Conservation (phyloP, 2,797 vertebrate genomes). For the Arrhamphus sclerolepis region DNA sequence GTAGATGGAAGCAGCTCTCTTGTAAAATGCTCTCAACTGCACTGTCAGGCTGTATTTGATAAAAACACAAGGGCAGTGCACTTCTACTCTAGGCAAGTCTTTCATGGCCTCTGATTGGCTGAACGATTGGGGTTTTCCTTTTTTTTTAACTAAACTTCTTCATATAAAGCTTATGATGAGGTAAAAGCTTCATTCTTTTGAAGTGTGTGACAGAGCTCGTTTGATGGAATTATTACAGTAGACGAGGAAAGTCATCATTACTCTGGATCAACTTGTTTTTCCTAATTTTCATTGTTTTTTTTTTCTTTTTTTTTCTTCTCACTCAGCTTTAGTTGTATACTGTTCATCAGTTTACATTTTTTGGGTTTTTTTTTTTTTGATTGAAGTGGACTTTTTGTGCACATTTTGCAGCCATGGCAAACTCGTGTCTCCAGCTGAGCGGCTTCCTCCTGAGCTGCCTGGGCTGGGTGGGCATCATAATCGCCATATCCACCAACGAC, state of each 20-base stretch:
- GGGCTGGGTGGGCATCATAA: constrained; percentile 92
- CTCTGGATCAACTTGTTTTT: constrained; percentile 52
- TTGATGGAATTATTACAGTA: constrained; percentile 45
- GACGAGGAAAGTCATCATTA: constrained; percentile 4
- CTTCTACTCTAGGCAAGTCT: background rate
- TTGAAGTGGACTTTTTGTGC: constrained; percentile 21
- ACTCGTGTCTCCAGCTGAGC: constrained; percentile 88
- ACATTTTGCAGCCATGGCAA: constrained; percentile 82
- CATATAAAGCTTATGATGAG: constrained; percentile 66
- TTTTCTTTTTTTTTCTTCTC: background rate
- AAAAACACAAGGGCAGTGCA: constrained; percentile 23
- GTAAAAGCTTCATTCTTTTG: constrained; percentile 28
- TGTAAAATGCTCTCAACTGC: background rate
- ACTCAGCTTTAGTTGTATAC: background rate
- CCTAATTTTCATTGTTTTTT: background rate
- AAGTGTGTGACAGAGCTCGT: constrained; percentile 8
- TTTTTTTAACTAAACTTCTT: constrained; percentile 14
- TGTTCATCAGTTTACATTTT: constrained; percentile 10
- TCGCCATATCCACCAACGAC: constrained; percentile 93
- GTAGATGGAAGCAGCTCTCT: constrained; percentile 61
- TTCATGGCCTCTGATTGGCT: constrained; percentile 71
- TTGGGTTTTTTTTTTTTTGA: constrained; percentile 4
- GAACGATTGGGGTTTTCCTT: constrained; percentile 51
- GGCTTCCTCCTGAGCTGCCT: constrained; percentile 89
- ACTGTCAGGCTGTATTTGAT: background rate